A percentile compares a stretch with the other conserved stretches of the same genome.
Evolutionary conservation across 2,113 vertebrate genomes (phyloP).

Genomic region (Otocyon megalotis): DNA sequence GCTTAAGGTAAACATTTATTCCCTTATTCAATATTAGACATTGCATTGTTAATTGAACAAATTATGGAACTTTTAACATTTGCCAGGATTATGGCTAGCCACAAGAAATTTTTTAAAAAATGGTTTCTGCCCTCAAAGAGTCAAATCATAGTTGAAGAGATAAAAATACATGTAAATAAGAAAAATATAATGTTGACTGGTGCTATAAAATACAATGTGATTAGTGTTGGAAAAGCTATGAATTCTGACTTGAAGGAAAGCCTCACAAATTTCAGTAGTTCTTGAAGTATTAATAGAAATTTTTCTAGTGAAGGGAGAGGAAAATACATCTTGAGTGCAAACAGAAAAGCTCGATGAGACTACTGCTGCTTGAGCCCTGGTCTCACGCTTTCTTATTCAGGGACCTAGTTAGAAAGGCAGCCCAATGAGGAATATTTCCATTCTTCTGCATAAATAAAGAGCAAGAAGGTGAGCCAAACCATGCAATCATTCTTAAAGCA

Average conservation of each 20-base stretch:
- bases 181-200: not conserved
- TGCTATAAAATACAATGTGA: not conserved
- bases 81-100: not conserved
- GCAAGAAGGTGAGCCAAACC: not conserved
- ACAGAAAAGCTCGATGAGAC: not conserved
- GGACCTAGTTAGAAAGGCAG: not conserved
- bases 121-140: not conserved
- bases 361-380: not conserved
- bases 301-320: not conserved
- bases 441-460: not conserved
- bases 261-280: not conserved
- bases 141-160: not conserved
- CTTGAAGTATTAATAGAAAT: not conserved
- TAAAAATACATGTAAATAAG: not conserved
- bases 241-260: not conserved
- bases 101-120: not conserved
- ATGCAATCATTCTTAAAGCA: not conserved
- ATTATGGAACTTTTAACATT: not conserved
- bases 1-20: not conserved
- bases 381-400: not conserved
- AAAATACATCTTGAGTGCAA: not conserved
- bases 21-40: not conserved
- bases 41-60: not conserved
- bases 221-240: not conserved
- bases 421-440: not conserved